Evolutionary conservation across 1,140 invertebrate genomes (phyloP), one percentile per base, ranked within the genome.

Genomic region (Lanistes nyassanus): DNA sequence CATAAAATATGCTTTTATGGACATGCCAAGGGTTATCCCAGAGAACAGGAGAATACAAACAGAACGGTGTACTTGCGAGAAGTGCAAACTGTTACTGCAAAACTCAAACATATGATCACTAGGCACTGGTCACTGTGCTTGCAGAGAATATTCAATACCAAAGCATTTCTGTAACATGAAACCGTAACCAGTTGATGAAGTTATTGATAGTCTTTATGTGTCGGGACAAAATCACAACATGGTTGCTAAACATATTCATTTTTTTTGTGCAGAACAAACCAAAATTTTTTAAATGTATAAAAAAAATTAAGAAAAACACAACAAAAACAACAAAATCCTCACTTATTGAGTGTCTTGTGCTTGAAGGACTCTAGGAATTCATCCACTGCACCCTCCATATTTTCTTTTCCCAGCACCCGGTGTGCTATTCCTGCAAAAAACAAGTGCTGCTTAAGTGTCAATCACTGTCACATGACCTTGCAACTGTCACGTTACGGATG

Each of bases 281-380:
- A n/a, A n/a, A n/a, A n/a, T n/a, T n/a, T 55, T n/a, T 55, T 55
- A 16, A 16, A 55, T 55, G n/a, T n/a, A n/a, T n/a, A n/a, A n/a
- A 2, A 47, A 47, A 2, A 47, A 47, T 0, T 13, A 47, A 47
- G 39, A 42, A 42, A 6, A 42, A 42, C 5, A 4, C 39, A 42
- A 47, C 9, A 47, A 47, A 0, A 0, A 5, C 9, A 47, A 47
- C 9, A 47, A 47, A 7, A 0, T 36, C 42, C 70, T 58, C 13
- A 72, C 70, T 76, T 81, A 66, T 83, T 83, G 3, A 83, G 62
- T 60, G 79, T 79, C 19, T 77, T 31, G 34, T 80, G 75, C 53
- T 83, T 76, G 29, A 83, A 31, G 34, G 80, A 81, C 42, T 79
- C 79, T 23, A 83, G 65, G 16, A 81, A 66, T 66, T 81, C 68